Evolutionary conservation across 2,113 vertebrate genomes (phyloP).

Genomic region (Limnothrissa miodon): DNA sequence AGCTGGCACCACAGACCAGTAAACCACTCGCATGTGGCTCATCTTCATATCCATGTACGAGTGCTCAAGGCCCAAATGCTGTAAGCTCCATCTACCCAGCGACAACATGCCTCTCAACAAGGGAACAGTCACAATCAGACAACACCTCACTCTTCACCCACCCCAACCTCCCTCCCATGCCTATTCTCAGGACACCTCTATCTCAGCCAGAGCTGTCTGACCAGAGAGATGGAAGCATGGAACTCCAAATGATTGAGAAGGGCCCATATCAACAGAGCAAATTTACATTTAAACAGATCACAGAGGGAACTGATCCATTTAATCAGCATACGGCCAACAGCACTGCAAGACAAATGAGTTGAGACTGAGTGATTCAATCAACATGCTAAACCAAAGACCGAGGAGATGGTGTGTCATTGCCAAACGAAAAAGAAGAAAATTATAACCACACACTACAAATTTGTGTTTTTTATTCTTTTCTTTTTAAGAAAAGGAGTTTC

Average conservation of each 20-base stretch:
- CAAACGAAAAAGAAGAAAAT: neutral
- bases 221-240: neutral
- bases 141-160: neutral
- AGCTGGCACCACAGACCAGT: constrained; percentile 64
- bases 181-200: neutral
- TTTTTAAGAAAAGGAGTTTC: neutral
- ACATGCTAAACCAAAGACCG: neutral
- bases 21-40: constrained; percentile 37
- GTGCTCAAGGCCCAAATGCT: constrained; percentile 40
- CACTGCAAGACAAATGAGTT: neutral
- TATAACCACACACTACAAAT: neutral
- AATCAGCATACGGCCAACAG: neutral
- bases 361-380: constrained; percentile 12
- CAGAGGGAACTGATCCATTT: neutral
- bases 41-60: constrained; percentile 27
- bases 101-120: neutral
- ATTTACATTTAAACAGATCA: constrained; percentile 10
- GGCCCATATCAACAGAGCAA: neutral
- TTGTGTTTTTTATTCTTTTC: neutral
- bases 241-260: neutral
- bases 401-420: neutral
- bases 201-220: neutral
- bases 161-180: neutral
- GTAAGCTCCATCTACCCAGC: constrained; percentile 31
- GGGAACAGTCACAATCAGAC: neutral